phyloP scores from a whole-genome alignment of 2,797 vertebrate genomes.

The Macropus fuliginosus region DNA sequence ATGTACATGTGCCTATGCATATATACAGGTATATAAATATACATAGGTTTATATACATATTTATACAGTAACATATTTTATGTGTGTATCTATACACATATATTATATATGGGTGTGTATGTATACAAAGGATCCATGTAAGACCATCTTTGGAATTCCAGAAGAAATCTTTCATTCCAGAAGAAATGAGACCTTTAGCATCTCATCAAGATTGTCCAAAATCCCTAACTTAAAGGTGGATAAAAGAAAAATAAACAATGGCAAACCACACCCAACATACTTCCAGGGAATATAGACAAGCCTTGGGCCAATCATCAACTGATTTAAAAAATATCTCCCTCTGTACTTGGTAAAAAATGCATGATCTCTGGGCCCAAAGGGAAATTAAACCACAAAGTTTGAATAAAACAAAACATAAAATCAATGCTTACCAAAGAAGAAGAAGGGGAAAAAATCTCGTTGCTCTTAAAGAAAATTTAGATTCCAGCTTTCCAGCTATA shows the following conservation, averaged over 20 bases:
- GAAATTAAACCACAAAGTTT: conserved; percentile 76
- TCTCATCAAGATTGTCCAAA: conserved; percentile 46
- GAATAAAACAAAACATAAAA: conserved; percentile 77
- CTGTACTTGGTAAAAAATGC: conserved; percentile 54
- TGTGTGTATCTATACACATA: not conserved
- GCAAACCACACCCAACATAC: conserved; percentile 49
- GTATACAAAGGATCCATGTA: conserved; percentile 29
- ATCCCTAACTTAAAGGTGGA: conserved; percentile 67
- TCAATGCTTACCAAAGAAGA: conserved; percentile 80
- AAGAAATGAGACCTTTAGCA: conserved; percentile 21
- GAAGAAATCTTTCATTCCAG: not conserved
- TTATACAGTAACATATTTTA: not conserved
- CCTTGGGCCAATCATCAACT: conserved; percentile 36
- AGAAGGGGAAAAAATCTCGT: conserved; percentile 63
- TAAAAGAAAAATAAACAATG: conserved; percentile 63
- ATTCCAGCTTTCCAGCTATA: conserved; percentile 71
- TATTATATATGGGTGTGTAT: not conserved
- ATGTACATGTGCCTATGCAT: not conserved
- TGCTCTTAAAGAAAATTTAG: conserved; percentile 75
- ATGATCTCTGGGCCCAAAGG: conserved; percentile 74
- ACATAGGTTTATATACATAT: not conserved
- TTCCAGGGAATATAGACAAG: conserved; percentile 49
- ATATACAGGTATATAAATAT: not conserved
- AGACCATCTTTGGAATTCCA: conserved; percentile 10
- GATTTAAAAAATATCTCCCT: conserved; percentile 64